Percentiles rank a stretch among this genome's conserved stretches.
Conservation (phyloP, 1,140 invertebrate species). For the Sinonovacula constricta region DNA sequence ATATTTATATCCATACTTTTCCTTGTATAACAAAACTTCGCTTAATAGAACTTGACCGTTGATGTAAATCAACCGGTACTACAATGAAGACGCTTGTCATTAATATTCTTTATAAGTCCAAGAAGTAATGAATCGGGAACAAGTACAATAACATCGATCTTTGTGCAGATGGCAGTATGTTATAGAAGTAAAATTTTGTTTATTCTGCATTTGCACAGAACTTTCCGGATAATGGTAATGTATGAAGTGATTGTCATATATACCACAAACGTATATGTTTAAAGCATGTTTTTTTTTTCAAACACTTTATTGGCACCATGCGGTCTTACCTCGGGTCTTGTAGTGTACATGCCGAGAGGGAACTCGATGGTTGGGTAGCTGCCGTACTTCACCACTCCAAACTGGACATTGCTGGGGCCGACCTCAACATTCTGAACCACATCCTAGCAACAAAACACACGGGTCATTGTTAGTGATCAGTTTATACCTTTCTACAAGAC, state of each 20-base stretch:
- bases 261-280: not conserved
- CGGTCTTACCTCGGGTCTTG: conserved; percentile 30
- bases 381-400: conserved; percentile 68
- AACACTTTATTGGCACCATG: not conserved
- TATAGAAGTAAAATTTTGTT: too few relatives aligned
- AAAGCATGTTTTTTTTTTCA: not conserved
- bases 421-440: conserved; percentile 57
- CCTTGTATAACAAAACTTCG: too few relatives aligned
- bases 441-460: conserved; percentile 1
- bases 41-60: too few relatives aligned
- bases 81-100: too few relatives aligned
- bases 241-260: conserved; percentile 1
- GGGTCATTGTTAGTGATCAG: not conserved
- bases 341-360: conserved; percentile 62
- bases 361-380: conserved; percentile 66
- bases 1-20: too few relatives aligned
- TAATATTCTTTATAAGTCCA: too few relatives aligned
- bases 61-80: too few relatives aligned
- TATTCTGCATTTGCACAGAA: too few relatives aligned
- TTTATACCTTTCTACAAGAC: not conserved
- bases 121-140: too few relatives aligned
- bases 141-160: too few relatives aligned
- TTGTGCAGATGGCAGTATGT: too few relatives aligned
- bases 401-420: conserved; percentile 60
- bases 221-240: conserved; percentile 38